A percentile compares a stretch with the other conserved stretches of the same genome.
These are phyloP conservation scores for Epinephelus cyanopodus DNA, from an alignment of 2,113 vertebrate species.

Conservation along the genomic window DNA sequence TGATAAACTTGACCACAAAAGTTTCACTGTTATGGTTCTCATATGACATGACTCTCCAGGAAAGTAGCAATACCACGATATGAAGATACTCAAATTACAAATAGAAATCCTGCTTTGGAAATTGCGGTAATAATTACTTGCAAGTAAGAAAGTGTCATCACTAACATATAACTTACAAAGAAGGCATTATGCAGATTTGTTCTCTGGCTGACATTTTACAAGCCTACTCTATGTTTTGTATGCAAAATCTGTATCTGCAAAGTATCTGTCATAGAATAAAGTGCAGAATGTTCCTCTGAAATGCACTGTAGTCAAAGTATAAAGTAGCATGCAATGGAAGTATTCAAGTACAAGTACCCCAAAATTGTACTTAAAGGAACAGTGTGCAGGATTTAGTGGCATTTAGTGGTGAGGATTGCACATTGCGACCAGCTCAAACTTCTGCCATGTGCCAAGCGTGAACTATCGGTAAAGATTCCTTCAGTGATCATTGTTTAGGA, in stretches of 20 bases:
- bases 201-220: background rate
- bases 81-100: background rate
- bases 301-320: background rate
- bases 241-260: background rate
- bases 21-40: background rate
- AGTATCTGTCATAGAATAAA: background rate
- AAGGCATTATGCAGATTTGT: background rate
- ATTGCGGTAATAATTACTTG: background rate
- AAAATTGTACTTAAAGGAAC: background rate
- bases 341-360: background rate
- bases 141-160: background rate
- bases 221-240: background rate
- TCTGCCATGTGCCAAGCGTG: no score
- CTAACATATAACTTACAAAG: no score
- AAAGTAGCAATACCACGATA: background rate
- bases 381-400: no score
- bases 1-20: conserved; percentile 1
- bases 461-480: no score
- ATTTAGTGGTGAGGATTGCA: no score
- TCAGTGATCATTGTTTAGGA: no score
- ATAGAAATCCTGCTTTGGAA: background rate
- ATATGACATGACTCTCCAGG: background rate
- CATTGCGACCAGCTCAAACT: no score
- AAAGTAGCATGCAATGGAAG: background rate
- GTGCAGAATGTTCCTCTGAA: background rate